Evolutionary conservation across 1,140 invertebrate genomes (phyloP).

Genomic region (Heliothis virescens): DNA sequence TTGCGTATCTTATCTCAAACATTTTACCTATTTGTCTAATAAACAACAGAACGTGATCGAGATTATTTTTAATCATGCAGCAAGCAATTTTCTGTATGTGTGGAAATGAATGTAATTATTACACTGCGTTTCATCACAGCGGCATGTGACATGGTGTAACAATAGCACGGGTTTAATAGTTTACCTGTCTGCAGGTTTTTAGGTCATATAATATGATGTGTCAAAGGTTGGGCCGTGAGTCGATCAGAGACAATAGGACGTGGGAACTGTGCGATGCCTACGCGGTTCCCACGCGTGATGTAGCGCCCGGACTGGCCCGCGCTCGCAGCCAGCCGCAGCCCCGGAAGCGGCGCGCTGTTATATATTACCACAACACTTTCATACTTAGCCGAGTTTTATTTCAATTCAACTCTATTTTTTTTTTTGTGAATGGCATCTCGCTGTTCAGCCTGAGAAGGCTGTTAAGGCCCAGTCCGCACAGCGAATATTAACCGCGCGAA

Average conservation of each 20-base stretch:
- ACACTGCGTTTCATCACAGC: conserved; percentile 4
- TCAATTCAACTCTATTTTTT: background rate
- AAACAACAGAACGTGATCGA: conserved; percentile 41
- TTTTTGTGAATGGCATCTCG: no score
- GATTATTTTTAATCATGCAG: conserved; percentile 18
- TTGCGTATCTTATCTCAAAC: conserved; percentile 51
- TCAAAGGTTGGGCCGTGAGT: conserved; percentile 46
- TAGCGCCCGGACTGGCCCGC: conserved; percentile 1
- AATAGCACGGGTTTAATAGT: background rate
- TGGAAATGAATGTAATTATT: conserved; percentile 11
- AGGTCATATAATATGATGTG: conserved; percentile 43
- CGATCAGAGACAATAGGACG: conserved; percentile 46
- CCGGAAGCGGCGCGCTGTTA: conserved; percentile 40
- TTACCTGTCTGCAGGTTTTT: conserved; percentile 40
- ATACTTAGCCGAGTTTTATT: background rate
- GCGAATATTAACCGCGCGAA: no score
- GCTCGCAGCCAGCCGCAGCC: conserved; percentile 17
- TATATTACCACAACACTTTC: conserved; percentile 41
- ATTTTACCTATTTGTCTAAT: conserved; percentile 23
- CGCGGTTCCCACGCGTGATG: conserved; percentile 42
- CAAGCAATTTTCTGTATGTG: conserved; percentile 4
- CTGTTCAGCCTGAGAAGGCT: no score
- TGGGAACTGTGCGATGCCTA: conserved; percentile 41
- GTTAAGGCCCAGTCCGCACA: no score
- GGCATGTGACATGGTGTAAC: background rate